Percentiles rank a stretch among this genome's conserved stretches.
Conservation (phyloP, 2,888 invertebrate genomes). For the Cryptocheilus praepositus region DNA sequence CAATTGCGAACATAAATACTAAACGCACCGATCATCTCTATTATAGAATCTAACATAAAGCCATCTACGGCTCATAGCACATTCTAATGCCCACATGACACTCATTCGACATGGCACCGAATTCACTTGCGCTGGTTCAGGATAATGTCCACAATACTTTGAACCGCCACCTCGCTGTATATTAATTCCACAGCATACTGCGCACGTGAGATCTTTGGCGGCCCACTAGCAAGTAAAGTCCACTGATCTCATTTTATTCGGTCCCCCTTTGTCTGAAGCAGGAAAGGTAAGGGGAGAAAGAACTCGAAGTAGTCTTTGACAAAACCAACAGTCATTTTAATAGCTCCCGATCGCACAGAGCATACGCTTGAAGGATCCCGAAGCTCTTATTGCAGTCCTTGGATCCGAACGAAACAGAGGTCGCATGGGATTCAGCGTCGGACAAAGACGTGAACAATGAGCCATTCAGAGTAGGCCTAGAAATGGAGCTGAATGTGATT, state of each 20-base stretch:
- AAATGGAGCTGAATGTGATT: conserved; percentile 59
- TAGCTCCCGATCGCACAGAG: conserved; percentile 19
- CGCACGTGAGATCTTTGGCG: too few species aligned
- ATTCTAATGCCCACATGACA: too few species aligned
- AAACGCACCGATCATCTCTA: too few species aligned
- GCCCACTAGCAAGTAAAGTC: conserved; percentile 1
- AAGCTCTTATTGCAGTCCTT: conserved; percentile 24
- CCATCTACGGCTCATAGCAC: too few species aligned
- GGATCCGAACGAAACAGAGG: conserved; percentile 45
- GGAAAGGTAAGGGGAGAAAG: neutral
- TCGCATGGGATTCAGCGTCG: conserved; percentile 60
- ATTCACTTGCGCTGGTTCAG: too few species aligned
- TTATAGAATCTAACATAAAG: too few species aligned
- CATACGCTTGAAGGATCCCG: conserved; percentile 2
- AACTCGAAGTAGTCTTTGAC: conserved; percentile 53
- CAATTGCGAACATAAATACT: too few species aligned
- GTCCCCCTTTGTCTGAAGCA: too few species aligned
- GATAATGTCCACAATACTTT: too few species aligned
- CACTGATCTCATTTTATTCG: conserved; percentile 47
- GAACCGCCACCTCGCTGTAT: too few species aligned
- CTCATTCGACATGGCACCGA: too few species aligned
- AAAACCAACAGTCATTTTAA: conserved; percentile 47
- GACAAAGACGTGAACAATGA: conserved; percentile 67
- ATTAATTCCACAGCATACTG: too few species aligned
- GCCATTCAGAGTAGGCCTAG: conserved; percentile 51